Conservation (phyloP, 2,113 vertebrate genomes). For the Atlantisia rogersi region DNA sequence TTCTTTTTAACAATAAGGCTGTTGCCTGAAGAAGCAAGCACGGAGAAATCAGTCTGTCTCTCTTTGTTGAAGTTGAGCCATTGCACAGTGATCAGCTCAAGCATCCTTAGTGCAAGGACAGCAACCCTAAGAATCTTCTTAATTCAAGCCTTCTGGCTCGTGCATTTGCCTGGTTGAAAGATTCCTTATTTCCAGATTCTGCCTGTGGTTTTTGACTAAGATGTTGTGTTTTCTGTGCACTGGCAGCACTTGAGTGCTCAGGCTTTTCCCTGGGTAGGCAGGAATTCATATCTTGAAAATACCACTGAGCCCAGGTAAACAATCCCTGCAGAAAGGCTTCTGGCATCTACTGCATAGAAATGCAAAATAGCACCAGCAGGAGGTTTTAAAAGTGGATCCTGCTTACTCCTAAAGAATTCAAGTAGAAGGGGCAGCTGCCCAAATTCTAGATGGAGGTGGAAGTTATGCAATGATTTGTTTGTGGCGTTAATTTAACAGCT, state of each 20-base stretch:
- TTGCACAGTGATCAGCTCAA: background rate
- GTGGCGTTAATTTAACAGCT: background rate
- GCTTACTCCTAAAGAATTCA: background rate
- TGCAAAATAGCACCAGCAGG: background rate
- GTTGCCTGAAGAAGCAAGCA: background rate
- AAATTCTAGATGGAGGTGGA: background rate
- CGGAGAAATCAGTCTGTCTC: background rate
- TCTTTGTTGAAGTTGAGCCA: background rate
- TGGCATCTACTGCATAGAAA: background rate
- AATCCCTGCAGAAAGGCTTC: background rate
- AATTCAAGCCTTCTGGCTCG: background rate
- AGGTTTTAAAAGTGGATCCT: background rate
- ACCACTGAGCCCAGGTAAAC: background rate
- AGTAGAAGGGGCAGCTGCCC: background rate
- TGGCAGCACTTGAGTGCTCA: background rate
- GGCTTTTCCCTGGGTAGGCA: background rate
- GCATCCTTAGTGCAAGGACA: background rate
- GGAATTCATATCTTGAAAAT: background rate
- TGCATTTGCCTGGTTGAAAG: background rate
- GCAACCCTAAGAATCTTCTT: background rate
- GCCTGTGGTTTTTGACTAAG: background rate
- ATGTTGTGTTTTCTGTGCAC: background rate
- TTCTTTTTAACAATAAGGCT: background rate
- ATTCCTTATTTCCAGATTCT: background rate
- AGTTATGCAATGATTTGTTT: background rate